Percentiles rank a stretch among this genome's conserved stretches.
phyloP scores from a whole-genome alignment of 2,888 invertebrate species.

The Brachyptera risi region DNA sequence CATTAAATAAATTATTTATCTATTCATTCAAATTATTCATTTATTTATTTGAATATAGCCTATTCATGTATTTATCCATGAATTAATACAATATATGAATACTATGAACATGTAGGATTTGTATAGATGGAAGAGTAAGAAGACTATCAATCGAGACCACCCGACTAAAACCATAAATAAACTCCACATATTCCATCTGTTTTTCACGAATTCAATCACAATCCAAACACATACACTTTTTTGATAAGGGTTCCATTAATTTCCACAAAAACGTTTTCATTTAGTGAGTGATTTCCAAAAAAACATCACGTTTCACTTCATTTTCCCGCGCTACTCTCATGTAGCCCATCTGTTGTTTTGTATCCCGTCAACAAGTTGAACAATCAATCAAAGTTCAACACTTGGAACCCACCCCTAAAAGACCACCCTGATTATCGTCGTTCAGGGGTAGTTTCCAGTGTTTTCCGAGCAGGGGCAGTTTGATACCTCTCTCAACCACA shows the following conservation, averaged over 20 bases:
- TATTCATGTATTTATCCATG: too few species aligned
- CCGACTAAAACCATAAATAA: too few species aligned
- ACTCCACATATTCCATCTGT: not conserved
- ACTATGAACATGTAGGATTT: too few species aligned
- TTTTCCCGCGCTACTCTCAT: not conserved
- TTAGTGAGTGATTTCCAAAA: not conserved
- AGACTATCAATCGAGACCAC: too few species aligned
- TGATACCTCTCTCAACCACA: too few species aligned
- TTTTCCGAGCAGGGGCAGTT: too few species aligned
- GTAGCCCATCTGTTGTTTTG: conserved; percentile 4
- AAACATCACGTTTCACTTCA: not conserved
- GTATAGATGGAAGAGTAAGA: too few species aligned
- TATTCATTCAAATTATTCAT: too few species aligned
- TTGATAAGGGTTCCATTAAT: not conserved
- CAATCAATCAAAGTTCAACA: not conserved
- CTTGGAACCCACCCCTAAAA: not conserved
- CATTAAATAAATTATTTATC: too few species aligned
- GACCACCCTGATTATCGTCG: conserved; percentile 15
- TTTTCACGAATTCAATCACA: not conserved
- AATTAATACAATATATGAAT: too few species aligned
- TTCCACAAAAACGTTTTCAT: not conserved
- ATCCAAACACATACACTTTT: not conserved
- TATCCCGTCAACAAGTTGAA: conserved; percentile 1
- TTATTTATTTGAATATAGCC: too few species aligned
- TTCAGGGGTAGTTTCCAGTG: too few species aligned